Percentiles rank a stretch among this genome's conserved stretches.
phyloP scores from a whole-genome alignment of 2,113 vertebrate species.

The Anarhynchus alexandrinus region DNA sequence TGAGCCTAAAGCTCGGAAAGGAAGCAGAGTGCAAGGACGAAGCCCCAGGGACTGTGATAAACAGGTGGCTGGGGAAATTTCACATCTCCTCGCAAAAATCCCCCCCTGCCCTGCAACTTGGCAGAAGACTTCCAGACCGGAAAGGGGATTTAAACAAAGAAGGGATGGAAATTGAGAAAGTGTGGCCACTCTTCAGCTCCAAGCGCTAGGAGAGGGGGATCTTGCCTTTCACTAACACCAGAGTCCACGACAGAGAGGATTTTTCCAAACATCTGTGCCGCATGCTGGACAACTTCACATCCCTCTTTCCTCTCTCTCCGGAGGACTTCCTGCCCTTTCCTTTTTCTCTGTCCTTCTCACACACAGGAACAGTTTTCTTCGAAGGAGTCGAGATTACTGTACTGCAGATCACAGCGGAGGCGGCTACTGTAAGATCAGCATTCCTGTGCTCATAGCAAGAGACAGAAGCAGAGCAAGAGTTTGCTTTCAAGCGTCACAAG shows the following conservation, averaged over 20 bases:
- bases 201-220: not conserved
- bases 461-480: not conserved
- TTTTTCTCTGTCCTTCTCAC: not conserved
- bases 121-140: not conserved
- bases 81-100: not conserved
- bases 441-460: not conserved
- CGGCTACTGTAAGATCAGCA: not conserved
- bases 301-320: not conserved
- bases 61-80: conserved; percentile 2
- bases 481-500: not conserved
- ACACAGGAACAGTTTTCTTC: not conserved
- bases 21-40: not conserved
- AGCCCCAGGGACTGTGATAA: not conserved
- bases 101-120: not conserved
- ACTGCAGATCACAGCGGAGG: not conserved
- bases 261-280: not conserved
- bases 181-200: not conserved
- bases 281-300: not conserved
- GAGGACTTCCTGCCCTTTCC: not conserved
- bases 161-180: not conserved
- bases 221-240: not conserved
- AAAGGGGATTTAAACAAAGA: not conserved
- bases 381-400: not conserved
- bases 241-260: not conserved
- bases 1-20: not conserved